phyloP scores from a whole-genome alignment of 2,797 vertebrate genomes.

The Ispidina lecontei region DNA sequence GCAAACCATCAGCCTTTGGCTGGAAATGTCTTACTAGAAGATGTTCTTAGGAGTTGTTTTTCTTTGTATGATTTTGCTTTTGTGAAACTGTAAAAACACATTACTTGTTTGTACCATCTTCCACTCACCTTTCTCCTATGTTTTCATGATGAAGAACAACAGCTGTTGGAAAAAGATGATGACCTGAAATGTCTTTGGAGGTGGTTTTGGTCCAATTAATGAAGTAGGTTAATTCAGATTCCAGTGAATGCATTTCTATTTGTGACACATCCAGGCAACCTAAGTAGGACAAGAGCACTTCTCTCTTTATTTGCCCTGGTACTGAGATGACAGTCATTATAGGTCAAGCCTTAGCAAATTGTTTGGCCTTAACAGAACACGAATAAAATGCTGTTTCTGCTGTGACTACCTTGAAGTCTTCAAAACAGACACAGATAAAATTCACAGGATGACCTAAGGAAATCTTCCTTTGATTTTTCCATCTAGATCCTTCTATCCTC shows the following conservation, averaged over 20 bases:
- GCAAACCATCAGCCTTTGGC: not conserved
- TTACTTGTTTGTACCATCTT: not conserved
- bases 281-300: not conserved
- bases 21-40: not conserved
- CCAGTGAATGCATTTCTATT: not conserved
- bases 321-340: not conserved
- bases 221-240: conserved; percentile 17
- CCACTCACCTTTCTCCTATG: not conserved
- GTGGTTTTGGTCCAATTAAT: not conserved
- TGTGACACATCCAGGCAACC: conserved; percentile 10
- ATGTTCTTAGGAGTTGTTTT: not conserved
- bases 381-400: not conserved
- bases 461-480: not conserved
- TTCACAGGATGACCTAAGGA: not conserved
- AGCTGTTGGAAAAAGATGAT: not conserved
- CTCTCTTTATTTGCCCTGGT: not conserved
- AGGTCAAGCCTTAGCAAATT: not conserved
- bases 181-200: not conserved
- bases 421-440: not conserved
- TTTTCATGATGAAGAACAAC: not conserved
- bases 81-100: not conserved
- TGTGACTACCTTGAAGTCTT: not conserved
- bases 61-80: not conserved
- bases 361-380: not conserved
- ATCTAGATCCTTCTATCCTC: not conserved